Evolutionary conservation across 2,113 vertebrate species (phyloP).

Genomic region (Theristicus caerulescens): DNA sequence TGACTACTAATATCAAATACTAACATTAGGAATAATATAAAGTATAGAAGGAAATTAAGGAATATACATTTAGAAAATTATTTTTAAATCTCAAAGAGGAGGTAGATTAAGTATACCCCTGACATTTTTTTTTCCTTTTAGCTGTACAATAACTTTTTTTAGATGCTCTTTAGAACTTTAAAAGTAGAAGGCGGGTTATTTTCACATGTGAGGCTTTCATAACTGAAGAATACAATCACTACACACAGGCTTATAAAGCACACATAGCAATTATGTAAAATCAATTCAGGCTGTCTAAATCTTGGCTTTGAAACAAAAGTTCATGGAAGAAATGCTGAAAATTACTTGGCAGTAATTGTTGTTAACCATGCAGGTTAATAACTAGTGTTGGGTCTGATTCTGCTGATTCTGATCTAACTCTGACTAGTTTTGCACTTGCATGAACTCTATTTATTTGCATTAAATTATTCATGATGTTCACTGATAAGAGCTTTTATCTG

Average conservation of each 20-base stretch:
- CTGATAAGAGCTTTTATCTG: slow-evolving; percentile 2
- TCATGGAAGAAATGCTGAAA: slow-evolving; percentile 21
- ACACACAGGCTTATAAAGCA: not conserved
- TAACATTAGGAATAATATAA: not conserved
- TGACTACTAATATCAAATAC: not conserved
- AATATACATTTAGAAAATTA: not conserved
- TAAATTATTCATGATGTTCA: not conserved
- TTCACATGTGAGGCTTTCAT: not conserved
- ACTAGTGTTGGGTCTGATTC: not conserved
- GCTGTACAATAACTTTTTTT: not conserved
- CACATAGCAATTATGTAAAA: slow-evolving; percentile 14
- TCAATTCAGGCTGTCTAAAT: not conserved
- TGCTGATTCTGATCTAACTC: not conserved
- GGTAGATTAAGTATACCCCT: not conserved
- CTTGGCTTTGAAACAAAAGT: slow-evolving; percentile 49
- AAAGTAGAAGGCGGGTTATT: not conserved
- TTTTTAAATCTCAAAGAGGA: not conserved
- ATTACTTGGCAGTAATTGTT: not conserved
- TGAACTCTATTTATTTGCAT: not conserved
- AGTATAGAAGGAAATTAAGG: not conserved
- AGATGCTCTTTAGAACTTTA: not conserved
- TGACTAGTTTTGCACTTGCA: not conserved
- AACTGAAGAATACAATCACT: not conserved
- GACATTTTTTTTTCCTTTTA: not conserved
- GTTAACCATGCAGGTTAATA: not conserved